Base-by-base conservation (phyloP, 53 echinoderm and acorn worm genomes). In the Zoroaster sp. region DNA sequence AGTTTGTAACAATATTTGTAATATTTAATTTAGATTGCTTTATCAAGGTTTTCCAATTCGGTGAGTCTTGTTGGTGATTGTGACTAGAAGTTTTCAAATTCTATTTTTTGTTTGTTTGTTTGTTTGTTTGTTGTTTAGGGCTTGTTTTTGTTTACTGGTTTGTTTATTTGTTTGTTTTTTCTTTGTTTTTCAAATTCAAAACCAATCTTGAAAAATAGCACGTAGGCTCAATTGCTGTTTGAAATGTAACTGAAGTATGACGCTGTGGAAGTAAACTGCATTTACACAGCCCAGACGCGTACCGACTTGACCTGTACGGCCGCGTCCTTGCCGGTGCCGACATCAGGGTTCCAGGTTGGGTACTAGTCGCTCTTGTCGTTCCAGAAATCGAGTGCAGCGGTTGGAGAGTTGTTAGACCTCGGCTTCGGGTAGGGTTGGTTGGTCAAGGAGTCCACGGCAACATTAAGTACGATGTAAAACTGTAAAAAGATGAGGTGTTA, bases 391-490 rank as follows among this genome's bases (percentile, higher is more conserved):
- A 78, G 63, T 5, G 87, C 17, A 0, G 94, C 96, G 10, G 74
- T 83, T 2, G 94, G 96, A 0, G 96, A 96, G 40, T 20, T 37
- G 77, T 96, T 94, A 4, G n/a, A n/a, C 96, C 96, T 94, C 6
- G 96, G 96, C 41, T 96, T 96, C 1, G 92, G 47, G 21, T 92
- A 33, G 17, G 92, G 88, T 9, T 42, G 11, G 77, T 90, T 90
- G 18, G 33, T 72, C 42, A 79, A 23, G 0, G 4, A 33, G 39
- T 96, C 94, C 6, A 95, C 92, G 10, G 96, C 96, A 10, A 95
- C 96, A 83, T 95, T 94, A 77, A 96, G 42, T 53, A 96, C 80
- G 41, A 96, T 78, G 94, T 96, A 96, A 42, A 94, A 96, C 96
- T 96, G 86, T 21, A 54, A 43, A 1, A 23, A 83, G 11, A 66